Percentiles rank a stretch among this genome's conserved stretches.
Conservation (phyloP, 1,140 invertebrate species). For the Notospermus geniculatus region DNA sequence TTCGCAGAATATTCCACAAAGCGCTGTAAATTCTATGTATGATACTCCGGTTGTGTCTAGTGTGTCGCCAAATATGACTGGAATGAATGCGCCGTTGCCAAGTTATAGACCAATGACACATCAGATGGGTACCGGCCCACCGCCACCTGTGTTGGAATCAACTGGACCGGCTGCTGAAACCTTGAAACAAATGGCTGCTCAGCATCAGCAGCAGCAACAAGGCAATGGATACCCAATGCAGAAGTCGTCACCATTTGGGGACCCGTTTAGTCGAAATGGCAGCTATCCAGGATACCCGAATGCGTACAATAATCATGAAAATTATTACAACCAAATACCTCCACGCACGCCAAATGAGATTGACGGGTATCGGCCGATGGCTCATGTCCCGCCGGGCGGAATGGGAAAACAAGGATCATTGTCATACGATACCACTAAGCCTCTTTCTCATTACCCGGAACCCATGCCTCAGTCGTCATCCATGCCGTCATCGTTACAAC, state of each 20-base stretch:
- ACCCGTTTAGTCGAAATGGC: slow-evolving; percentile 18
- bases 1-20: background rate
- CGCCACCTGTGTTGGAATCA: slow-evolving; percentile 21
- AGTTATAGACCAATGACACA: slow-evolving; percentile 26
- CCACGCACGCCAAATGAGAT: slow-evolving; percentile 6
- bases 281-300: slow-evolving; percentile 16
- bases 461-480: slow-evolving; percentile 21
- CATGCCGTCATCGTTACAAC: slow-evolving; percentile 47
- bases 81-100: background rate
- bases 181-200: slow-evolving; percentile 92
- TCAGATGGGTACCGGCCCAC: slow-evolving; percentile 31
- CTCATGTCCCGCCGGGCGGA: background rate
- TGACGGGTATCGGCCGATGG: slow-evolving; percentile 6
- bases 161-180: slow-evolving; percentile 84
- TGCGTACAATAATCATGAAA: background rate
- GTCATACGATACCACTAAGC: slow-evolving; percentile 44
- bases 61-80: background rate
- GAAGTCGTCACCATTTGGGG: slow-evolving; percentile 35
- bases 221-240: slow-evolving; percentile 54
- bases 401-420: slow-evolving; percentile 24
- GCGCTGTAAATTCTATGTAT: background rate
- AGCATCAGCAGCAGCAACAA: slow-evolving; percentile 84
- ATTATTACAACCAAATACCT: background rate
- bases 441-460: slow-evolving; percentile 44
- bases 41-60: background rate